Evolutionary conservation across 2,797 vertebrate species (phyloP).

Genomic region (Halcyon badia): DNA sequence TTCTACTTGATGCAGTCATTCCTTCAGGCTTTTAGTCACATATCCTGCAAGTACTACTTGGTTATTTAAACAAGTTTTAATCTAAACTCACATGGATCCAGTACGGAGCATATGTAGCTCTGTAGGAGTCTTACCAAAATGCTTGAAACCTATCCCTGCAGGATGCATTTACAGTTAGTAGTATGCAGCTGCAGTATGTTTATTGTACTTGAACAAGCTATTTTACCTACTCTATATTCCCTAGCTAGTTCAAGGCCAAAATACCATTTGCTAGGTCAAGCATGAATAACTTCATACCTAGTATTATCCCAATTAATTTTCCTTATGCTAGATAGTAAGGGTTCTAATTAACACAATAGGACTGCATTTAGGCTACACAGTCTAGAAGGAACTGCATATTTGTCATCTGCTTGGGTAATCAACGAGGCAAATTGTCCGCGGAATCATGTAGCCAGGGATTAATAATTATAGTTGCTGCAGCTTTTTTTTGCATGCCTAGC

Average conservation of each 20-base stretch:
- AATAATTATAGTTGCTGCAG: not conserved
- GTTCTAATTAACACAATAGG: not conserved
- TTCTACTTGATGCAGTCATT: not conserved
- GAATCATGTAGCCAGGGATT: not conserved
- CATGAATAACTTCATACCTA: not conserved
- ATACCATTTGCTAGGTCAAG: not conserved
- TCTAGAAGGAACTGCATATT: not conserved
- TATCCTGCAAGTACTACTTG: not conserved
- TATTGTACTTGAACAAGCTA: not conserved
- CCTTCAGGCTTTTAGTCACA: not conserved
- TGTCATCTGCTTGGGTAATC: not conserved
- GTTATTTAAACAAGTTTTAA: not conserved
- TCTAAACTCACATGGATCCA: not conserved
- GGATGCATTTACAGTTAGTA: not conserved
- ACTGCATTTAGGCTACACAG: not conserved
- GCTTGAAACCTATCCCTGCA: not conserved
- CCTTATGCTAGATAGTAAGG: not conserved
- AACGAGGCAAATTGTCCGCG: not conserved
- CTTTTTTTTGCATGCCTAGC: not conserved
- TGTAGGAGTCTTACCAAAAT: not conserved
- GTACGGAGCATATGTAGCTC: not conserved
- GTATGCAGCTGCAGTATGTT: not conserved
- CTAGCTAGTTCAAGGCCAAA: not conserved
- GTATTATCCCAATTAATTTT: not conserved
- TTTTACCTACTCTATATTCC: not conserved